A percentile compares a stretch with the other conserved stretches of the same genome.
Evolutionary conservation across 2,113 vertebrate genomes (phyloP).

Genomic region (Cynocephalus volans): DNA sequence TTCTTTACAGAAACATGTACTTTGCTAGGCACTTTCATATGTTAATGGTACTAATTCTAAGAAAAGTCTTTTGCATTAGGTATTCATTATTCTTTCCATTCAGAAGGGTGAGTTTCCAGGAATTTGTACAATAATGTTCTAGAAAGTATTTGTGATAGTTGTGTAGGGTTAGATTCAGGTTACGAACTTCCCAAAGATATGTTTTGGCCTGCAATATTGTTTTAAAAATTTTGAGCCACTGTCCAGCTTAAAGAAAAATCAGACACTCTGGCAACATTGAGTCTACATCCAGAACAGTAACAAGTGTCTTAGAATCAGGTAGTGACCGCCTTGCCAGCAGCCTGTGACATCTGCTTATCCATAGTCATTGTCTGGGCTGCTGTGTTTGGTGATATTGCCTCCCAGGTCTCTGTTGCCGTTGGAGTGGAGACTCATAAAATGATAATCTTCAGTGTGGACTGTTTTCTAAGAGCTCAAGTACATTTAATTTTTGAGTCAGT

Average conservation of each 20-base stretch:
- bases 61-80: not conserved
- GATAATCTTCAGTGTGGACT: not conserved
- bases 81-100: not conserved
- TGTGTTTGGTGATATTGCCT: not conserved
- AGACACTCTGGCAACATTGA: not conserved
- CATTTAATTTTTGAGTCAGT: not conserved
- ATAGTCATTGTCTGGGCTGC: not conserved
- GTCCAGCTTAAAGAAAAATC: slow-evolving; percentile 50
- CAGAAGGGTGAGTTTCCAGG: not conserved
- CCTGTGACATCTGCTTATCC: not conserved
- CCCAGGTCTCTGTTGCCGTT: not conserved
- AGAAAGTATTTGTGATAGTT: not conserved
- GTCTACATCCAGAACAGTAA: not conserved
- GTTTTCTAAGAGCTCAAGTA: not conserved
- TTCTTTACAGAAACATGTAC: not conserved
- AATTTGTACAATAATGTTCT: not conserved
- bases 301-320: not conserved
- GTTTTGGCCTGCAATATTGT: slow-evolving; percentile 44
- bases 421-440: not conserved
- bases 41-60: slow-evolving; percentile 15
- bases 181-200: not conserved
- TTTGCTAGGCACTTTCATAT: not conserved
- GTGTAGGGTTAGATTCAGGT: not conserved
- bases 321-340: accelerated
- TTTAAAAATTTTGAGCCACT: not conserved